Conservation (phyloP, 1,140 invertebrate genomes). For the Pentalonia nigronervosa region DNA sequence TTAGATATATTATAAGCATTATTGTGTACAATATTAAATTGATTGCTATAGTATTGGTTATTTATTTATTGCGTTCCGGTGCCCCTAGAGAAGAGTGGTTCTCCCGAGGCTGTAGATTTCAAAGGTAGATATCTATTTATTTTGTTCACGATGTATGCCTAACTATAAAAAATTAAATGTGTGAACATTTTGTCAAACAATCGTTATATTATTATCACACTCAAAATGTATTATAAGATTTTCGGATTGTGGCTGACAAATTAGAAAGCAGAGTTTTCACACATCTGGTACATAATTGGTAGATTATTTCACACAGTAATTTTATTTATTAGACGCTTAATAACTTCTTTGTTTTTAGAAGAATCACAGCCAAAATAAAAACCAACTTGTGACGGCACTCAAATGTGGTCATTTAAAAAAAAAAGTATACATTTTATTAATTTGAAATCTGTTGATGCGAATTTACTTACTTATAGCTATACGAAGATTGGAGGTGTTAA, state of each 20-base stretch:
- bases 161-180: not conserved
- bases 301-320: not conserved
- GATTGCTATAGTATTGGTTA: not conserved
- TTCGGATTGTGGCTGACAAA: not conserved
- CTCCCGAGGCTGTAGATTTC: not conserved
- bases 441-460: not conserved
- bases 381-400: not conserved
- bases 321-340: not conserved
- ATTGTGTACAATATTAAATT: not conserved
- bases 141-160: not conserved
- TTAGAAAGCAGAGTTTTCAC: conserved; percentile 10
- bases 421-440: not conserved
- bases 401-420: not conserved
- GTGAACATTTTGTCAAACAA: conserved; percentile 11
- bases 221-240: not conserved
- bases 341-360: not conserved
- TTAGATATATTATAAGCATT: not conserved
- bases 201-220: not conserved
- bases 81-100: not conserved
- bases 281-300: not conserved
- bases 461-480: not conserved
- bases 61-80: not conserved
- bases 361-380: not conserved
- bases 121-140: not conserved
- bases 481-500: not conserved